A percentile compares a stretch with the other conserved stretches of the same genome.
phyloP scores from a whole-genome alignment of 2,797 vertebrate species.

The Muscicapa comitata region DNA sequence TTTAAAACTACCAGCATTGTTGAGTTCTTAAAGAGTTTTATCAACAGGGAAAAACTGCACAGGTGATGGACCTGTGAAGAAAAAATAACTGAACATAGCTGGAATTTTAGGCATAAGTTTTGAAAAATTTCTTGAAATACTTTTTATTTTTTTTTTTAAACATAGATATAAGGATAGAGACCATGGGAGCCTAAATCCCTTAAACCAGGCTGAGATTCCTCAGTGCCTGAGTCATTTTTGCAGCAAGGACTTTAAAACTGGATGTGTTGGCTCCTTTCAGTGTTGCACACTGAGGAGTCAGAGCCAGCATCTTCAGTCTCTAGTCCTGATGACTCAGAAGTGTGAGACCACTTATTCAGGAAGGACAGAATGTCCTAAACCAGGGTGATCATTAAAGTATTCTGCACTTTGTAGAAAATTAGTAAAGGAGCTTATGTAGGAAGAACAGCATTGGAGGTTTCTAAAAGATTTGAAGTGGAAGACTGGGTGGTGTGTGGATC shows the following conservation, averaged over 20 bases:
- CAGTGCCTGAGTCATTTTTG: background rate
- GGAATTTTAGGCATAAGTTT: background rate
- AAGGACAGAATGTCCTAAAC: background rate
- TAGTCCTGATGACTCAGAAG: background rate
- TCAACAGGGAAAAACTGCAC: background rate
- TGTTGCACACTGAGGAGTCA: background rate
- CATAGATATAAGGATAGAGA: background rate
- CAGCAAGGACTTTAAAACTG: background rate
- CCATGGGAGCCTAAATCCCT: background rate
- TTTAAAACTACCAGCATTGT: background rate
- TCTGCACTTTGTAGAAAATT: background rate
- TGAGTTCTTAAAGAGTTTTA: background rate
- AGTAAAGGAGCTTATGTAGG: background rate
- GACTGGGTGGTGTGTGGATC: background rate
- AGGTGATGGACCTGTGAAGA: background rate
- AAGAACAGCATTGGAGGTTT: background rate
- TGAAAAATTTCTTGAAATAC: background rate
- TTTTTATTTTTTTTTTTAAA: background rate
- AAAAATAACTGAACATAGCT: background rate
- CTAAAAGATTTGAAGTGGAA: background rate
- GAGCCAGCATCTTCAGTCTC: background rate
- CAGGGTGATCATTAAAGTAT: background rate
- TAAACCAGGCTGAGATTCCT: background rate
- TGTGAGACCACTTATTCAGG: background rate
- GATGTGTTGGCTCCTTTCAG: fast-evolving